A percentile compares a stretch with the other conserved stretches of the same genome.
phyloP scores from a whole-genome alignment of 2,113 vertebrate genomes.

The Delphinapterus leucas region DNA sequence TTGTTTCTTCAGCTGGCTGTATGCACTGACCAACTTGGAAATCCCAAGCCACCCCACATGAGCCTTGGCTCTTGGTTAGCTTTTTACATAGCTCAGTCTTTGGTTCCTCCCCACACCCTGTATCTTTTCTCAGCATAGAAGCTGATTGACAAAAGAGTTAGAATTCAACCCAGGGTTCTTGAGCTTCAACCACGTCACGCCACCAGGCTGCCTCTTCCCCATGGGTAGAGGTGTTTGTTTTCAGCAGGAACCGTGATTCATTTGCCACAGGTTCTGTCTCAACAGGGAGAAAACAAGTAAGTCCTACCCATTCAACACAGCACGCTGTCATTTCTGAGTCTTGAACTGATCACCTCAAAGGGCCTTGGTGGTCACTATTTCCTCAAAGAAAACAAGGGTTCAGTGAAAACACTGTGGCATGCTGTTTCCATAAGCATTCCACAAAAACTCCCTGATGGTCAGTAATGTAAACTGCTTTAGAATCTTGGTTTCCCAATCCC shows the following conservation, averaged over 20 bases:
- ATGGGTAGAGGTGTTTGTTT: not conserved
- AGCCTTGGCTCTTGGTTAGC: not conserved
- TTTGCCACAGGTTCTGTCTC: not conserved
- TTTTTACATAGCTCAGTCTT: not conserved
- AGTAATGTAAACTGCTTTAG: not conserved
- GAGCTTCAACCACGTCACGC: not conserved
- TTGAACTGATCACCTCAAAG: not conserved
- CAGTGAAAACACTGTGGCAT: not conserved
- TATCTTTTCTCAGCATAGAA: not conserved
- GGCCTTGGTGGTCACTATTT: not conserved
- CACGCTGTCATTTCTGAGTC: not conserved
- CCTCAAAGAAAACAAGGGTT: not conserved
- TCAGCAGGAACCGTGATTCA: not conserved
- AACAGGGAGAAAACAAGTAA: not conserved
- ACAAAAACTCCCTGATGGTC: not conserved
- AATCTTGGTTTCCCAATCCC: not conserved
- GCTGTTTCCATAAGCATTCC: not conserved
- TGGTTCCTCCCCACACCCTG: not conserved
- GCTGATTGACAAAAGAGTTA: not conserved
- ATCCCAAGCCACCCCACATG: not conserved
- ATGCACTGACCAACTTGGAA: not conserved
- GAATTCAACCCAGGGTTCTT: not conserved
- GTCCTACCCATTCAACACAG: not conserved
- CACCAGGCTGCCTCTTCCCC: not conserved
- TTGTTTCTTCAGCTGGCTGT: not conserved